Conservation (phyloP, 2,888 invertebrate genomes). For the Ceraclea dissimilis region DNA sequence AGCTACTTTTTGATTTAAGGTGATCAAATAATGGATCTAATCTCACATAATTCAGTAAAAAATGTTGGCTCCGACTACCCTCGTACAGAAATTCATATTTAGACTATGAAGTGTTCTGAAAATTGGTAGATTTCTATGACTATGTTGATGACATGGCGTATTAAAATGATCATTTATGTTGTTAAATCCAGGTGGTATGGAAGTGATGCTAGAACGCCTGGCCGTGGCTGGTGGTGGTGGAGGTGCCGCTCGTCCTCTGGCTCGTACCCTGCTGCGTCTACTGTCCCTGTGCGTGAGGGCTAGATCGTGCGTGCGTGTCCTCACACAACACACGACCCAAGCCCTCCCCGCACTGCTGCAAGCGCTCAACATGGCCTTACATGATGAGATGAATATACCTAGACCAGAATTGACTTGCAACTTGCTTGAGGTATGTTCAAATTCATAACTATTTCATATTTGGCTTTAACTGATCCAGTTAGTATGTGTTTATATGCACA, state of each 20-base stretch:
- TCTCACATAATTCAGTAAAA: too few species aligned
- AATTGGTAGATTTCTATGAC: too few species aligned
- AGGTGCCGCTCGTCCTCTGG: conserved; percentile 76
- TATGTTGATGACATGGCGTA: too few species aligned
- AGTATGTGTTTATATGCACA: too few species aligned
- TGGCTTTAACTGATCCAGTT: too few species aligned
- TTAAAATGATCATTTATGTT: too few species aligned
- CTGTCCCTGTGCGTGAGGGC: conserved; percentile 88
- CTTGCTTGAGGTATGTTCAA: conserved; percentile 60
- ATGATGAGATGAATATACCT: conserved; percentile 56
- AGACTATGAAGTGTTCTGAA: too few species aligned
- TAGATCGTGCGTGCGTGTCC: conserved; percentile 77
- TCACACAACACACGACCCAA: conserved; percentile 78
- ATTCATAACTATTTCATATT: too few species aligned
- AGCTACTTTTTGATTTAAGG: too few species aligned
- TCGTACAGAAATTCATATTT: too few species aligned
- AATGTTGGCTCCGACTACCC: too few species aligned
- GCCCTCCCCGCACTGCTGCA: conserved; percentile 78
- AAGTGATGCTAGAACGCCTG: conserved; percentile 78
- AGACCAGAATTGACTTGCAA: conserved; percentile 82
- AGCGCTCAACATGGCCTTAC: conserved; percentile 64
- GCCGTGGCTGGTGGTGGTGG: conserved; percentile 74
- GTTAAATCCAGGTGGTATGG: conserved; percentile 43
- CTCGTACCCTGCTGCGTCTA: conserved; percentile 83
- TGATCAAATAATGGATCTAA: too few species aligned